phyloP scores from a whole-genome alignment of 2,113 vertebrate species.

The Lutjanus erythropterus region DNA sequence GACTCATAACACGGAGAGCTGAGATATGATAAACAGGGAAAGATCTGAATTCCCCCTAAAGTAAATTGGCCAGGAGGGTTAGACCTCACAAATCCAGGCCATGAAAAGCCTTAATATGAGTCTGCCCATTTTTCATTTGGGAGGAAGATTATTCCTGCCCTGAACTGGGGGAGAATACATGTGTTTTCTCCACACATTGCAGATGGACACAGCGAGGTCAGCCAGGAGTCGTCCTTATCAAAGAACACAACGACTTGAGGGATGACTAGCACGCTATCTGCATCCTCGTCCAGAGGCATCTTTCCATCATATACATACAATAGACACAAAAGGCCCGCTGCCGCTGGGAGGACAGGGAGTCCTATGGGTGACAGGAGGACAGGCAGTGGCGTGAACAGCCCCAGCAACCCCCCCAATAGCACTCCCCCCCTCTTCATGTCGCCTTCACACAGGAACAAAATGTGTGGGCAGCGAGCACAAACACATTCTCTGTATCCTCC shows the following conservation, averaged over 20 bases:
- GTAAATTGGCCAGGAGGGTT: slow-evolving; percentile 45
- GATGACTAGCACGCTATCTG: slow-evolving; percentile 17
- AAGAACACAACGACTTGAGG: slow-evolving; percentile 37
- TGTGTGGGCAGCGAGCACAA: slow-evolving; percentile 79
- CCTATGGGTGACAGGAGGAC: slow-evolving; percentile 75
- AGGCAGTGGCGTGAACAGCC: slow-evolving; percentile 61
- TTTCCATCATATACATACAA: slow-evolving; percentile 62
- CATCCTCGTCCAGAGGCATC: slow-evolving; percentile 39
- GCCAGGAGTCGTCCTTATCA: slow-evolving; percentile 65
- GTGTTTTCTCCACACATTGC: slow-evolving; percentile 41
- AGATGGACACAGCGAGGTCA: slow-evolving; percentile 43
- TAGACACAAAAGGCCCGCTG: slow-evolving; percentile 42
- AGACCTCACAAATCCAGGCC: slow-evolving; percentile 45
- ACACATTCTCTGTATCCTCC: slow-evolving; percentile 75
- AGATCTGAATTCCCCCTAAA: slow-evolving; percentile 61
- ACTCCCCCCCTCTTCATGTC: slow-evolving; percentile 19
- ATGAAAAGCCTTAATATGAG: slow-evolving; percentile 50
- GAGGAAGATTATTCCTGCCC: slow-evolving; percentile 51
- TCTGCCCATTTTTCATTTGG: slow-evolving; percentile 39
- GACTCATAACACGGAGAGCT: slow-evolving; percentile 58
- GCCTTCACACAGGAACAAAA: slow-evolving; percentile 69
- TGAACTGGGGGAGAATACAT: slow-evolving; percentile 35
- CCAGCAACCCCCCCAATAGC: neutral
- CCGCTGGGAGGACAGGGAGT: slow-evolving; percentile 54
- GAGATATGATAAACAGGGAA: slow-evolving; percentile 64